Evolutionary conservation across 2,888 invertebrate genomes (phyloP), one percentile per base, ranked within the genome.

Genomic region (Zhuqinia jingwanae): DNA sequence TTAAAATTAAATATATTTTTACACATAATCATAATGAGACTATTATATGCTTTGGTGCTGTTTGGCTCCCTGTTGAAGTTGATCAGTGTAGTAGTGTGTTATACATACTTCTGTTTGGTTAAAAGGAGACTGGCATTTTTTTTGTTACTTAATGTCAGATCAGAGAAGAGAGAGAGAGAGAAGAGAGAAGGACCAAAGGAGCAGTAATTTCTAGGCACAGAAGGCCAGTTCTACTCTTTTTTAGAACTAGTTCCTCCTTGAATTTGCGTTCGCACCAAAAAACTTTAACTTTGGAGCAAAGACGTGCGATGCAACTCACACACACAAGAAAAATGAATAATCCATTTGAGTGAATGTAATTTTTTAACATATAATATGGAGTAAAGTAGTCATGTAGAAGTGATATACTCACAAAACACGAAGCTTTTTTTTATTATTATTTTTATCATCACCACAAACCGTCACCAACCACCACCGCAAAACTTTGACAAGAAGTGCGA

Each of bases 231-330:
- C 63, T 77, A 77, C 68, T 53, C 78, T 85, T 85, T n/a, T n/a
- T 85, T 78, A 85, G 85, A 85, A 85, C 78, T 85, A 78, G 85
- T 85, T 85, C 85, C 85, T 85, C 85, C 85, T 85, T 85, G 85
- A 85, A 73, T 78, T 85, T 25, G 70, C 68, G 78, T 78, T 85
- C 70, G 78, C 85, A 85, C 85, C 84, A 84, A 82, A 76, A 78
- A 77, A 84, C 36, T 42, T 42, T 65, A 42, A 65, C 13, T 65
- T 42, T 65, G 36, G 36, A 36, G 50, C 50, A 11, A n/a, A n/a
- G n/a, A n/a, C n/a, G n/a, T n/a, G n/a, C n/a, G n/a, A 5, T 2
- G 3, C n/a, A 63, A 27, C 3, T 30, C 36, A 36, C 0, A 20
- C 65, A 42, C 63, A 11, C 30, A 65, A 11, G 25, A 65, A 56